Evolutionary conservation across 1,140 invertebrate genomes (phyloP).

Genomic region (Drosophila sproati): DNA sequence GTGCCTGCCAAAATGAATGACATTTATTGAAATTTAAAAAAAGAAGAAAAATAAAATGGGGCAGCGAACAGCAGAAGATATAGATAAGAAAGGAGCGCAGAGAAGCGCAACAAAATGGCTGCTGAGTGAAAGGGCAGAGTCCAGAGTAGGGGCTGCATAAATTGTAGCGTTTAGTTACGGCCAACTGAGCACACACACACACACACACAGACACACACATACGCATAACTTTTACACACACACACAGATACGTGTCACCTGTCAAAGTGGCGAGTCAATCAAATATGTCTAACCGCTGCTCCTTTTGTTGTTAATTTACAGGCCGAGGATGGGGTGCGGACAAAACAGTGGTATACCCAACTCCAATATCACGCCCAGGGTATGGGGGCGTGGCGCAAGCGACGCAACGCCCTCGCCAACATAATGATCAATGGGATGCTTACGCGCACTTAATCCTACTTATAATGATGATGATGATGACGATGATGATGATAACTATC

Average conservation of each 20-base stretch:
- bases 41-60: conserved; percentile 14
- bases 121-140: conserved; percentile 39
- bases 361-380: conserved; percentile 95
- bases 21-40: conserved; percentile 80
- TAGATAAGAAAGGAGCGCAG: conserved; percentile 39
- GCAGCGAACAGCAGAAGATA: neutral
- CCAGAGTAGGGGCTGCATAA: conserved; percentile 54
- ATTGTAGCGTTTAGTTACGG: conserved; percentile 78
- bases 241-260: conserved; percentile 27
- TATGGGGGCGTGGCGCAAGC: conserved; percentile 94
- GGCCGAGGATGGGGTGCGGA: conserved; percentile 94
- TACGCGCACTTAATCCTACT: conserved; percentile 70
- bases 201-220: conserved; percentile 3
- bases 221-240: conserved; percentile 1
- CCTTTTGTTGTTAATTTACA: conserved; percentile 85
- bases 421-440: conserved; percentile 97
- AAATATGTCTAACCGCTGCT: conserved; percentile 50
- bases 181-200: conserved; percentile 55
- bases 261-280: conserved; percentile 68
- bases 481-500: neutral
- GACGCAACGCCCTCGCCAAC: conserved; percentile 96
- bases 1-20: conserved; percentile 79
- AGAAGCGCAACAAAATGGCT: conserved; percentile 66
- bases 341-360: conserved; percentile 94
- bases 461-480: neutral